Base-by-base conservation (phyloP, 2,888 invertebrate species). In the Anthrax anthrax region DNA sequence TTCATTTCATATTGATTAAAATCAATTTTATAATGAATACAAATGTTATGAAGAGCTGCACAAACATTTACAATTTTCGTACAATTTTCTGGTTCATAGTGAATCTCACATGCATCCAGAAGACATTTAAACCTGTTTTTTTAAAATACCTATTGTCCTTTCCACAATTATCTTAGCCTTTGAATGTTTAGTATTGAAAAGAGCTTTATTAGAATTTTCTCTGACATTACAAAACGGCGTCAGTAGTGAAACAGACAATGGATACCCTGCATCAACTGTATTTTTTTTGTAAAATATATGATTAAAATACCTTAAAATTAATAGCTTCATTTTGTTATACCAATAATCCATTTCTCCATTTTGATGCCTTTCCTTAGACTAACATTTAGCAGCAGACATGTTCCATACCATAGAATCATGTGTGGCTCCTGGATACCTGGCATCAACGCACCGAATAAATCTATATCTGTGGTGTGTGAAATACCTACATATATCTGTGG, bases 51-150 rank as follows among this genome's bases (percentile, higher is more conserved):
- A 8, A 23, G 8, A 23, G 23, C 23, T 23, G 8, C 23, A 23
- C 43, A 43, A 14, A 19, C 32, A 36, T 43, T 43, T 13, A 36
- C 36, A 36, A 43, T 36, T 43, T 43, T 18, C 17, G 34, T 43
- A 16, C 18, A 36, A 13, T 43, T 43, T 18, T 43, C 18, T 27
- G 42, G 43, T 9, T 18, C 36, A 36, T 43, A 43, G 18, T 34
- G 36, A 3, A 43, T 18, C 9, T 43, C 43, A 36, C 43, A 13
- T 27, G 43, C 43, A 13, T 36, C 43, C 10, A 32, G 9, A 9
- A 43, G 14, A 18, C 43, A 43, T 43, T 36, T 32, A 34, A 34
- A 43, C 18, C 43, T 32, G 19, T 43, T 43, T 18, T n/a, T 43
- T 43, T 12, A 43, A 18, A 4, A 43, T n/a, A 14, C 43, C 43